Evolutionary conservation across 1,140 invertebrate genomes (phyloP), one percentile per base, ranked within the genome.

Genomic region (Whitmania pigra): DNA sequence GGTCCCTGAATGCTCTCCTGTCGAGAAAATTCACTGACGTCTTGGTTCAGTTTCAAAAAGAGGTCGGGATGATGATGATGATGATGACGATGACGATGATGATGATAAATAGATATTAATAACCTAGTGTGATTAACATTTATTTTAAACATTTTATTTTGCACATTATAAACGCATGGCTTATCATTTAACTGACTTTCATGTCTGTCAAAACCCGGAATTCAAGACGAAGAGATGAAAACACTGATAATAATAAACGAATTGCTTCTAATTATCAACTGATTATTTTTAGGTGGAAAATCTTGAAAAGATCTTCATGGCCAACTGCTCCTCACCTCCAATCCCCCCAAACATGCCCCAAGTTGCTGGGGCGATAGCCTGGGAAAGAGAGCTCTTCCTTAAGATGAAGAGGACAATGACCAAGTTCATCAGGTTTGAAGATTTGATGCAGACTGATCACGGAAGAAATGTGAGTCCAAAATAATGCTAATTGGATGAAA

Each of bases 11-110:
- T 69, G 81, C 87, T 5, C 87, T 88, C 75, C 80, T 94, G 54
- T 83, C 88, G 74, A 87, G 86, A 25, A 94, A 93, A 78, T 93
- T 92, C 79, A 89, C 92, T 71, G 86, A 90, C 18, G 87, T 93
- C n/a, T 85, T 93, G 80, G 84, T 88, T 36, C 89, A 92, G 76
- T 94, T 92, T 79, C 87, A 86, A 71, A 82, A 89, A 74, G 92
- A 94, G 84, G 87, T 93, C 29, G 83, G 71, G 82, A 88, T 75
- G 80, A 85, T 53, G 85, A 49, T 49, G 13, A 49, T 49, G 2
- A 49, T 49, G 2, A 49, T 49, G 9, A 49, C 13, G 11, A 49
- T 49, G 13, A 49, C 13, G 9, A 11, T 49, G 13, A 49, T 49
- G 15, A 49, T 49, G 2, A 49, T 49, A 49, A 49, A 15, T 49